These are phyloP conservation scores for Doryteuthis pealeii DNA, from an alignment of 1,140 invertebrate species.

Conservation along the genomic window DNA sequence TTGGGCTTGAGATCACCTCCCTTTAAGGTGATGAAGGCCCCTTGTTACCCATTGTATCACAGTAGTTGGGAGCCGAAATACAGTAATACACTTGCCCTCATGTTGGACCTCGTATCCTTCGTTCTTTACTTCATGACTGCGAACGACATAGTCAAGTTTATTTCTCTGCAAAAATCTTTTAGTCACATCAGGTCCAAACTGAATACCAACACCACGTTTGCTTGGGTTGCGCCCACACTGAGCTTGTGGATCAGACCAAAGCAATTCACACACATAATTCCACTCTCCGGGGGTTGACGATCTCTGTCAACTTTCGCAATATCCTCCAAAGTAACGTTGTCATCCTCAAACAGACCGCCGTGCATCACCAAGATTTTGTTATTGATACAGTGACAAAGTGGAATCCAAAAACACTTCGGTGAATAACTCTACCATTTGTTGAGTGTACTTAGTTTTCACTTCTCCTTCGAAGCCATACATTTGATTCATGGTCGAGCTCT, in stretches of 20 bases:
- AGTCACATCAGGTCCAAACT: conserved; percentile 98
- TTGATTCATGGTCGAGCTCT: conserved; percentile 97
- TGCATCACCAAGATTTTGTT: conserved; percentile 73
- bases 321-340: conserved; percentile 88
- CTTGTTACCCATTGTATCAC: conserved; percentile 98
- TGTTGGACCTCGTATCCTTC: conserved; percentile 94
- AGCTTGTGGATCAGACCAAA: conserved; percentile 98
- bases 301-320: conserved; percentile 87
- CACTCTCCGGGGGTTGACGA: conserved; percentile 73
- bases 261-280: conserved; percentile 94
- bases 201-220: conserved; percentile 95
- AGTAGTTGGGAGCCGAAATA: conserved; percentile 96
- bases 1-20: conserved; percentile 84
- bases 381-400: conserved; percentile 94
- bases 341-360: conserved; percentile 72
- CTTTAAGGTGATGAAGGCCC: conserved; percentile 93
- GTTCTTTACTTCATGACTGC: conserved; percentile 98
- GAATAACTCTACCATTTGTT: conserved; percentile 94
- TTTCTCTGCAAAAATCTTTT: conserved; percentile 81
- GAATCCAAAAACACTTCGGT: conserved; percentile 97
- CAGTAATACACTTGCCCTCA: conserved; percentile 69
- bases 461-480: conserved; percentile 99
- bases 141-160: conserved; percentile 87
- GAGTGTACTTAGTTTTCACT: conserved; percentile 86
- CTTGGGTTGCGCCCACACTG: conserved; percentile 83